A percentile compares a stretch with the other conserved stretches of the same genome.
phyloP scores from a whole-genome alignment of 1,140 invertebrate species.

The Trialeurodes vaporariorum region DNA sequence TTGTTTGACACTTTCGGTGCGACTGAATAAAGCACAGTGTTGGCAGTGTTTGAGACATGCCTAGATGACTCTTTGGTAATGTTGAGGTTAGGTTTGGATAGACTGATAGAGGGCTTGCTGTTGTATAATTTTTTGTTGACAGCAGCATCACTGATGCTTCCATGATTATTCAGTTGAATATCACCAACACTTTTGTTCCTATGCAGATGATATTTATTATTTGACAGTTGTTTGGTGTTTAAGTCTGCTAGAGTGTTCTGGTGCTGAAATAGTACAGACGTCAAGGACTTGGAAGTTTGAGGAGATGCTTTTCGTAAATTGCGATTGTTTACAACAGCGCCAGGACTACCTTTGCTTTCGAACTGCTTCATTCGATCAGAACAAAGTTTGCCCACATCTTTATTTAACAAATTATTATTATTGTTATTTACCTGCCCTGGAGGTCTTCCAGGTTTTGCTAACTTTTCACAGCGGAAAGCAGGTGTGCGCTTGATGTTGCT shows the following conservation, averaged over 20 bases:
- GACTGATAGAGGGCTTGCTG: not conserved
- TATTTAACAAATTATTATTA: not conserved
- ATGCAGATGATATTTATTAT: not conserved
- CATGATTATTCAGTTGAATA: not conserved
- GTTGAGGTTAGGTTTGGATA: not conserved
- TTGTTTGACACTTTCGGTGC: not conserved
- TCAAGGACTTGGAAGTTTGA: not conserved
- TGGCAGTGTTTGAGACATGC: not conserved
- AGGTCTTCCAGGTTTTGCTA: conserved; percentile 1
- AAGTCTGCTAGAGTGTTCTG: not conserved
- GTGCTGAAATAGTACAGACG: not conserved
- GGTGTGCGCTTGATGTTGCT: conserved; percentile 33
- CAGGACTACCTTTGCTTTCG: not conserved
- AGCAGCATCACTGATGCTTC: not conserved
- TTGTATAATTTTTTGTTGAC: not conserved
- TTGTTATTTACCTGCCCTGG: not conserved
- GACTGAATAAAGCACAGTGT: not conserved
- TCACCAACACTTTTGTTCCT: not conserved
- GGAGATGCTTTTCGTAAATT: not conserved
- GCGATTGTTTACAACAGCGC: not conserved
- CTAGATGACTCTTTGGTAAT: not conserved
- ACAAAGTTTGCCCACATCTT: not conserved
- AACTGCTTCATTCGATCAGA: not conserved
- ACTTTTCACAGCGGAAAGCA: conserved; percentile 15
- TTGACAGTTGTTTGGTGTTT: not conserved